Base-by-base conservation (phyloP, 2,113 vertebrate genomes). In the Todiramphus chloris region DNA sequence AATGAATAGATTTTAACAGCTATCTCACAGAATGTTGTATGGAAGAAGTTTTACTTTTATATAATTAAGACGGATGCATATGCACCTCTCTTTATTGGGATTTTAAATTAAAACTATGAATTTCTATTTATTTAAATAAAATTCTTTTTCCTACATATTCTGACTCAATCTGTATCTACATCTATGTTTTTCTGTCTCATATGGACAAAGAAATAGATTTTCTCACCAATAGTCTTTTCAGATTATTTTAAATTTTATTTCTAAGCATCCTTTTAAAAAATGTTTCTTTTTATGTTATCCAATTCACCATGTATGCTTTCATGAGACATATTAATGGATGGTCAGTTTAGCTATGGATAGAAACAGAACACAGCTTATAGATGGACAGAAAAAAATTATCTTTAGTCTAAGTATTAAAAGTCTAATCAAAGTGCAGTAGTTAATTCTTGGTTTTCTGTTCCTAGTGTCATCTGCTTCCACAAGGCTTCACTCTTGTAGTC, bases 401-500 rank as follows among this genome's bases (percentile, higher is more conserved):
- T 3, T 18, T 66, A 39, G 25, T 11, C 10, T 87, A 70, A 58
- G 8, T 50, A 43, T 74, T 70, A 67, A 67, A 76, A 67, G 16
- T 16, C 5, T 24, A 30, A 30, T 84, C 23, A 74, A 70, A 90
- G 48, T 46, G 3, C 10, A 44, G 30, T 66, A 2, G 0, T 39
- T 64, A 89, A 41, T 87, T 77, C 27, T 69, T 58, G 27, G 2
- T 17, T 74, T 89, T 91, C 68, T 83, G 17, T 53, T 94, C 44
- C 28, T 12, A 6, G 23, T 69, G 35, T 51, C 50, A 48, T 13
- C 62, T 68, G 10, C 58, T 44, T 85, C 46, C 60, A 53, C 1
- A 3, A 83, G 31, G n/a, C 50, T 87, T 35, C 19, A 56, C 8
- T 9, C 24, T 14, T 0, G 0, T 2, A 55, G 20, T 63, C n/a